phyloP scores from a whole-genome alignment of 2,113 vertebrate genomes.

The Panthera leo region DNA sequence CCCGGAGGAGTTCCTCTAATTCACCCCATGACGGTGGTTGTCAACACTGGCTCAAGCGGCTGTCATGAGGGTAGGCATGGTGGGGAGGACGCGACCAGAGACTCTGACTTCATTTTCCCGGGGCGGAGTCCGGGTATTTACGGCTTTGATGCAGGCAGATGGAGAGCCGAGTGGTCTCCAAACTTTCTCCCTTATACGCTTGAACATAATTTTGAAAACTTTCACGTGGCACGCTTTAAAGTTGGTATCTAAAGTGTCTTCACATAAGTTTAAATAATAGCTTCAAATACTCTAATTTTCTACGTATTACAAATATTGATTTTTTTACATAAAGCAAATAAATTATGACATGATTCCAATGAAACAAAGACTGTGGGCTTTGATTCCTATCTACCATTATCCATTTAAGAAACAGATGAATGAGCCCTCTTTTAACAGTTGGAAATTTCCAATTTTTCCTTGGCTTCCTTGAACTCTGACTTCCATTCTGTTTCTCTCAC shows the following conservation, averaged over 20 bases:
- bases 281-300: slow-evolving; percentile 13
- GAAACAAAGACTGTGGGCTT: neutral
- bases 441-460: neutral
- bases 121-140: neutral
- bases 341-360: neutral
- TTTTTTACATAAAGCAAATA: neutral
- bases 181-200: neutral
- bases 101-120: neutral
- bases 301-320: neutral
- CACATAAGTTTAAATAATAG: neutral
- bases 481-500: neutral
- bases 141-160: neutral
- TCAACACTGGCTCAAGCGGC: neutral
- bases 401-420: neutral
- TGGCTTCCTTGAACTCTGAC: neutral
- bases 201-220: neutral
- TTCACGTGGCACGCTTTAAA: neutral
- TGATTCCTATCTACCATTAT: neutral
- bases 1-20: neutral
- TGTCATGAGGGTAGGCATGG: too few species aligned
- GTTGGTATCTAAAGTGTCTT: neutral
- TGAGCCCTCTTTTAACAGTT: neutral
- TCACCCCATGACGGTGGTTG: neutral
- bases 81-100: neutral
- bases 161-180: neutral